A percentile compares a stretch with the other conserved stretches of the same genome.
Conservation (phyloP, 2,888 invertebrate genomes). For the Cynaeus angustus region DNA sequence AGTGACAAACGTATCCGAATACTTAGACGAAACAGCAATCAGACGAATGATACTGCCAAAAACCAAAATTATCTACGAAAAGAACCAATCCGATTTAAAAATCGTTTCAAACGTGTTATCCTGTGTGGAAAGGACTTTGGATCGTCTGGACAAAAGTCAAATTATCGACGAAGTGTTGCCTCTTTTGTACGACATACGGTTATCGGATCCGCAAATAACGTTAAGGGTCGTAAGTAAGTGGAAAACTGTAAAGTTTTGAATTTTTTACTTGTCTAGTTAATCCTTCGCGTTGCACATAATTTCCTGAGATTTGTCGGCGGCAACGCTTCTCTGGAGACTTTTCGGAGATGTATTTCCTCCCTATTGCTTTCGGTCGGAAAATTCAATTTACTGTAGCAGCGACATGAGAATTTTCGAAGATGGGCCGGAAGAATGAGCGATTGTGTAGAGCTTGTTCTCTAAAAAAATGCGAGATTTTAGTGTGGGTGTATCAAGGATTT, state of each 20-base stretch:
- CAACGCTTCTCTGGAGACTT: background rate
- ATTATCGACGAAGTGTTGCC: slow-evolving; percentile 94
- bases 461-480: background rate
- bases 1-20: slow-evolving; percentile 88
- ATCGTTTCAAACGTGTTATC: slow-evolving; percentile 86
- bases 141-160: slow-evolving; percentile 88
- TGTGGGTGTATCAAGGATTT: too few relatives aligned
- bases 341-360: slow-evolving; percentile 5
- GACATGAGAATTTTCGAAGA: background rate
- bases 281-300: slow-evolving; percentile 1
- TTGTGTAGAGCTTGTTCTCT: slow-evolving; percentile 1
- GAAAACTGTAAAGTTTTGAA: background rate
- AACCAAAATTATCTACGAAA: slow-evolving; percentile 86
- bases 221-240: slow-evolving; percentile 95
- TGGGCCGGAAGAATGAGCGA: background rate
- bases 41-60: slow-evolving; percentile 87
- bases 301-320: slow-evolving; percentile 7
- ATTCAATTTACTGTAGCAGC: slow-evolving; percentile 23
- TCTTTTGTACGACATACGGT: slow-evolving; percentile 87
- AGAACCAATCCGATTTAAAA: slow-evolving; percentile 85
- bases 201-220: slow-evolving; percentile 92
- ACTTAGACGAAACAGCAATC: slow-evolving; percentile 87
- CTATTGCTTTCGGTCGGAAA: slow-evolving; percentile 9
- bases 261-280: background rate
- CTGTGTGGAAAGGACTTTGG: slow-evolving; percentile 87